Evolutionary conservation across 2,797 vertebrate genomes (phyloP), one percentile per base, ranked within the genome.

Genomic region (Brachymystax lenok): DNA sequence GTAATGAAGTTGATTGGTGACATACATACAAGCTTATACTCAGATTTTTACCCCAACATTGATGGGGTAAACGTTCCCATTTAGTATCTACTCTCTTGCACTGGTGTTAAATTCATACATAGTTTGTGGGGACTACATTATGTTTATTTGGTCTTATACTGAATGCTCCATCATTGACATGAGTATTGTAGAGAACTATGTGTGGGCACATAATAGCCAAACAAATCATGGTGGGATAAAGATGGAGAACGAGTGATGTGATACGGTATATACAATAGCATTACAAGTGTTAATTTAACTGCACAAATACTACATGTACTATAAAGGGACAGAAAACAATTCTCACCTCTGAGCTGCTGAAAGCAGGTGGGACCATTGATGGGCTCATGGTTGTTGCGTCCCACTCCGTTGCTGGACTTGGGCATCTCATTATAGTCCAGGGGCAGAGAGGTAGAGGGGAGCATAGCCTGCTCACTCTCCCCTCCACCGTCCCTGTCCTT

Each of bases 381-480:
- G 1, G 92, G 88, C 5, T 97, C 96, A 61, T 93, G 86, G 83
- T 92, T 93, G 83, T 92, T 93, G 73, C 83, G 79, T 14, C 91
- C 83, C 61, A 94, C 93, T 2, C 98, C 98, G 0, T 99, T 99
- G 91, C 96, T 97, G 30, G 96, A 93, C 86, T 97, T 98, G 67
- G 95, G 90, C 64, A 93, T 89, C 88, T 98, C 96, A 0, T 24
- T 63, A 63, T 89, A 95, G n/a, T 96, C 96, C 72, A 92, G 84
- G 7, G 92, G 92, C 19, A 84, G 72, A 50, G 90, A 69, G 21
- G n/a, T 13, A 0, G 89, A 83, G 0, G 98, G 95, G 7, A 99
- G 96, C 97, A 99, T 98, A 85, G 96, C 96, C 88, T 97, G 96
- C 90, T 98, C 96, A 0, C 95, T 96, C 81, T 99, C 97, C 4